phyloP scores from a whole-genome alignment of 2,113 vertebrate genomes.

The cattle (Bos taurus) region ARS-UCD2.0 NC_037345.1:5613001-5613500 shows the following conservation, averaged over 20 bases:
- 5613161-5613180: neutral
- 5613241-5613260: fast-evolving
- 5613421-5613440: neutral
- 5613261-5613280: neutral
- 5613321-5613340: fast-evolving
- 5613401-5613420: neutral
- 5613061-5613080: fast-evolving
- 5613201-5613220: neutral
- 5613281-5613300: fast-evolving
- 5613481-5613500: neutral
- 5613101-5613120: neutral
- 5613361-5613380: fast-evolving
- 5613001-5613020: fast-evolving
- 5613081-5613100: fast-evolving
- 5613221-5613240: neutral
- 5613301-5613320: neutral
- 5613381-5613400: neutral
- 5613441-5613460: neutral
- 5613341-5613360: neutral
- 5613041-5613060: too few relatives aligned
- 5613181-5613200: fast-evolving
- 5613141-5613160: fast-evolving
- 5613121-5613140: neutral
- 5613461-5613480: neutral
- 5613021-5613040: neutral